Percentiles rank a stretch among this genome's conserved stretches.
These are phyloP conservation scores for Anoura caudifer DNA, from an alignment of 2,113 vertebrate genomes.

Conservation along the genomic window DNA sequence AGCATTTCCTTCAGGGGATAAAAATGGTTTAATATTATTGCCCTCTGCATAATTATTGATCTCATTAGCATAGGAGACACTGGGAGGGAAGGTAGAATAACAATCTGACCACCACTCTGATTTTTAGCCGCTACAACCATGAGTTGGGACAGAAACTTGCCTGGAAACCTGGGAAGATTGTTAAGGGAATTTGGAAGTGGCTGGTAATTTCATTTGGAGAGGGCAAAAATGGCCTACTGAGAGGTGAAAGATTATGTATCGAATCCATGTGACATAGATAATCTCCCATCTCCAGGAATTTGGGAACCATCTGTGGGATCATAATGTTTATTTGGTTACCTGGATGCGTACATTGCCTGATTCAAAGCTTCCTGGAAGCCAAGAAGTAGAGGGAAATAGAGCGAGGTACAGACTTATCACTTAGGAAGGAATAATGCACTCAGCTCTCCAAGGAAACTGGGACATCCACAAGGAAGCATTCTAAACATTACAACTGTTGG, in stretches of 20 bases:
- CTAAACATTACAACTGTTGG: neutral
- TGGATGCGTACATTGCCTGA: neutral
- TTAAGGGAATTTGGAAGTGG: neutral
- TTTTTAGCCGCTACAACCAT: neutral
- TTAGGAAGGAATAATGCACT: neutral
- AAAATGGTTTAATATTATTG: slow-evolving; percentile 63
- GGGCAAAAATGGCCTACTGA: neutral
- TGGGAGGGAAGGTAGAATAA: neutral
- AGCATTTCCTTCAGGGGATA: slow-evolving; percentile 61
- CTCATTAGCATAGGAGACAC: slow-evolving; percentile 41
- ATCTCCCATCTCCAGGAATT: neutral
- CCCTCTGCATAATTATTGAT: slow-evolving; percentile 67
- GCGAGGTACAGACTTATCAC: neutral
- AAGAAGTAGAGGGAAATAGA: slow-evolving; percentile 41
- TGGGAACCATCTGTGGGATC: neutral
- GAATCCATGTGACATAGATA: neutral
- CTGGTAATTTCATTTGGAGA: slow-evolving; percentile 24
- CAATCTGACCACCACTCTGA: neutral
- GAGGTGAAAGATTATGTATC: slow-evolving; percentile 1
- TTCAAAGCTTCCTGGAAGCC: slow-evolving; percentile 38
- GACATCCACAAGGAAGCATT: neutral
- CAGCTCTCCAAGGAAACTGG: neutral
- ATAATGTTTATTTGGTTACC: neutral
- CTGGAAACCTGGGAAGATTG: neutral
- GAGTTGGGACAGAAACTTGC: neutral